Conservation (phyloP, 2,113 vertebrate species). For the Oncorhynchus tshawytscha region DNA sequence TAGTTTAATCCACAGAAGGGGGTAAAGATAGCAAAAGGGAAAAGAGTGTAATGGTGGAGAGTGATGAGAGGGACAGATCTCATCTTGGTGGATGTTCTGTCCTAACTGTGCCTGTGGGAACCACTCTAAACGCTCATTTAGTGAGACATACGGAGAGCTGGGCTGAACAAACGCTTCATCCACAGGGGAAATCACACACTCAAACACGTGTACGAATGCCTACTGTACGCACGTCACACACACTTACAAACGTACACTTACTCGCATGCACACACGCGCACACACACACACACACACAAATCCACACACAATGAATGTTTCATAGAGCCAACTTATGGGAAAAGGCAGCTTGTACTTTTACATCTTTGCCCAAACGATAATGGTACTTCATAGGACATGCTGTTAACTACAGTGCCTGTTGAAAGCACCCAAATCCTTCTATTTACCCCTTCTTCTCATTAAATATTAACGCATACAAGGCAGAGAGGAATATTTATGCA, state of each 20-base stretch:
- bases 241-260: not conserved
- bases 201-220: not conserved
- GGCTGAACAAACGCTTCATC: not conserved
- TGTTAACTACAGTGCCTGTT: not conserved
- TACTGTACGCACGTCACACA: not conserved
- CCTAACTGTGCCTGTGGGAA: slow-evolving; percentile 2
- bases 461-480: not conserved
- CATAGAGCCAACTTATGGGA: not conserved
- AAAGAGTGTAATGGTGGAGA: not conserved
- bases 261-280: not conserved
- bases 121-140: not conserved
- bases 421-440: not conserved
- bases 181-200: not conserved
- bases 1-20: slow-evolving; percentile 5
- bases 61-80: not conserved
- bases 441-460: not conserved
- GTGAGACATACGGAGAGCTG: not conserved
- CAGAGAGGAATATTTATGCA: slow-evolving; percentile 15
- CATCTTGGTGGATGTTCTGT: not conserved
- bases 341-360: not conserved
- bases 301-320: not conserved
- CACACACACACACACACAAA: not conserved
- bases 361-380: not conserved
- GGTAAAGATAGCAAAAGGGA: not conserved
- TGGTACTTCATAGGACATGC: not conserved